Evolutionary conservation across 2,113 vertebrate species (phyloP).

Genomic region (Centrocercus urophasianus): DNA sequence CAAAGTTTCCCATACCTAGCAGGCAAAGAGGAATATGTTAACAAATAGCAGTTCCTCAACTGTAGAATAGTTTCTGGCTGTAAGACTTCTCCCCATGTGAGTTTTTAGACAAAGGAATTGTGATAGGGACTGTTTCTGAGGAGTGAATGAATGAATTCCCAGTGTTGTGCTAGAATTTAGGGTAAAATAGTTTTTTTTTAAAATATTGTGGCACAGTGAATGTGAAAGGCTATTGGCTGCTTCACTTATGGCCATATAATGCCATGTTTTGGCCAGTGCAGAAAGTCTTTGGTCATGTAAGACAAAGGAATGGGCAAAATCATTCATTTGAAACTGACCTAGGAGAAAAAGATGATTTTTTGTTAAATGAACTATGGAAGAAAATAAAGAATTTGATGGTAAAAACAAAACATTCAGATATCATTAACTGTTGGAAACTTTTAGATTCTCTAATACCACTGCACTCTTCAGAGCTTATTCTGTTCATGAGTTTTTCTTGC

Average conservation of each 20-base stretch:
- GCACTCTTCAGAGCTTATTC: not conserved
- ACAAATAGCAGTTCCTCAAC: not conserved
- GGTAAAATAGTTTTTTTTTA: not conserved
- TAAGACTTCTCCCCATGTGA: not conserved
- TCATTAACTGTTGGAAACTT: not conserved
- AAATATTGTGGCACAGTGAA: not conserved
- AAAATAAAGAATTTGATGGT: not conserved
- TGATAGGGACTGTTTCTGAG: not conserved
- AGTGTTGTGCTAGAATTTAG: not conserved
- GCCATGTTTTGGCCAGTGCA: not conserved
- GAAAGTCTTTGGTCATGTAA: not conserved
- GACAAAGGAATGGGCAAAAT: not conserved
- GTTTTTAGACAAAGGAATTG: not conserved
- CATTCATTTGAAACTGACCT: fast-evolving
- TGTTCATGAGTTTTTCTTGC: not conserved
- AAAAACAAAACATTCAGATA: not conserved
- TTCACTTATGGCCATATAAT: not conserved
- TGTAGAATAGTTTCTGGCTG: not conserved
- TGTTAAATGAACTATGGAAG: fast-evolving
- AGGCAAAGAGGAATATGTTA: not conserved
- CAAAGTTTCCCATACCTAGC: not conserved
- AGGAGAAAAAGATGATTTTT: not conserved
- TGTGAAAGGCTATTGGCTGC: not conserved
- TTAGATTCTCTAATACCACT: not conserved
- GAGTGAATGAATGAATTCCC: not conserved